A percentile compares a stretch with the other conserved stretches of the same genome.
These are phyloP conservation scores for Montifringilla adamsi DNA, from an alignment of 2,113 vertebrate genomes.

Conservation along the genomic window DNA sequence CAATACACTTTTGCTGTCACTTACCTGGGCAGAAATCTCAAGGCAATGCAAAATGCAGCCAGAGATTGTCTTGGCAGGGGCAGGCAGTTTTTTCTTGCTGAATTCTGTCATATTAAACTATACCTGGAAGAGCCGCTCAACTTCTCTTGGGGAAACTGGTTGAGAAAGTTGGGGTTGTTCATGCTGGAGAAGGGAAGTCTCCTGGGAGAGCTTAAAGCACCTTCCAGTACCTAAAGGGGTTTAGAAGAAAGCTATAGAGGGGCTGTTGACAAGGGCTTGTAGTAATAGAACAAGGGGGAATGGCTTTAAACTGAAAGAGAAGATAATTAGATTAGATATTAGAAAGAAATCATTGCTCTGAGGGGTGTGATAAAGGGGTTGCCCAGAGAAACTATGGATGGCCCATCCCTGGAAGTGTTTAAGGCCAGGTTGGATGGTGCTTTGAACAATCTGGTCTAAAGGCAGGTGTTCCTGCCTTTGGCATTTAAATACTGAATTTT, in stretches of 20 bases:
- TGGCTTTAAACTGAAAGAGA: neutral
- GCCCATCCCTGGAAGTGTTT: neutral
- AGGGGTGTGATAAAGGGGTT: neutral
- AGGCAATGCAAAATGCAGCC: neutral
- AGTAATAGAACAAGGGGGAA: neutral
- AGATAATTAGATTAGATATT: neutral
- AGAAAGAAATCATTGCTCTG: neutral
- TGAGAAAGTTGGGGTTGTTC: neutral
- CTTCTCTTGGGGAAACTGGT: neutral
- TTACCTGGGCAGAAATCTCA: accelerated
- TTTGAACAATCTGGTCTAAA: neutral
- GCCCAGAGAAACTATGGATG: neutral
- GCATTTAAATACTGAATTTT: neutral
- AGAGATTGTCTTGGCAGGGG: too few species aligned
- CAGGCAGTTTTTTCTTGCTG: neutral
- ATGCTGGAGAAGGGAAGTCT: neutral
- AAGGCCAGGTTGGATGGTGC: neutral
- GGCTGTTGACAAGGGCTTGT: too few species aligned
- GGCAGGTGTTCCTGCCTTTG: neutral
- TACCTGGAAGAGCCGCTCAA: neutral
- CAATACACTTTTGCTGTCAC: neutral
- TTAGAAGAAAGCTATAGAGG: neutral
- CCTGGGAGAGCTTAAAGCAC: accelerated
- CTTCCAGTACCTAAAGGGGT: neutral
- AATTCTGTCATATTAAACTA: neutral